Evolutionary conservation across 2,888 invertebrate genomes (phyloP), one percentile per base, ranked within the genome.

Genomic region (Drosophila flavopinicola): DNA sequence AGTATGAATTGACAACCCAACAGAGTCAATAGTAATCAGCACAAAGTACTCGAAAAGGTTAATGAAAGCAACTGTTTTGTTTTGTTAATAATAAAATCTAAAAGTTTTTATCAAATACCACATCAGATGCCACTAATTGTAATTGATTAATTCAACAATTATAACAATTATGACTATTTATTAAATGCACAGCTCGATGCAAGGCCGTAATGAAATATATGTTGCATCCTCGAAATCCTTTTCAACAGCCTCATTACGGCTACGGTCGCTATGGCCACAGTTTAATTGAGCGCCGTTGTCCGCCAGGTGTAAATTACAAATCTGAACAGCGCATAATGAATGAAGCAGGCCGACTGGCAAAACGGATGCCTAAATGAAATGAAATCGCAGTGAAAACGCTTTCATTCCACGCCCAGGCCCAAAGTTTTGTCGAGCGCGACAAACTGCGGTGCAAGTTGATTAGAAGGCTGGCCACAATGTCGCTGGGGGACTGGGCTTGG

Each of bases 401-500:
- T 78, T 70, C 85, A 74, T 68, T 82, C 82, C 20, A 78, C 65
- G 59, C 67, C 68, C 54, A 29, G 51, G 59, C 66, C 48, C 57
- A 82, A 85, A 85, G 49, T 68, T 85, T 85, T 63, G 13, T 39
- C 17, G 44, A 23, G 61, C 52, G 83, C 80, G 80, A 79, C 86
- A 80, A 80, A 85, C 87, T 80, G 80, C 63, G 84, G 86, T 59
- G 68, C 77, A 76, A 86, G 84, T 80, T 80, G 80, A 80, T 80
- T 86, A 86, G 86, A 80, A 86, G 76, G 66, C 85, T 53, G 75
- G 63, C 39, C 47, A 49, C 39, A 67, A 66, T 49, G 58, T 54
- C 84, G 59, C 6, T 6, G 10, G 17, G 20, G 6, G 7, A 3
- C 30, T 30, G 10, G 11, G 11, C 9, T 25, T n/a, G n/a, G n/a